Percentiles rank a stretch among this genome's conserved stretches.
Conservation (phyloP, 2,113 vertebrate genomes). For the Hystrix brachyura region DNA sequence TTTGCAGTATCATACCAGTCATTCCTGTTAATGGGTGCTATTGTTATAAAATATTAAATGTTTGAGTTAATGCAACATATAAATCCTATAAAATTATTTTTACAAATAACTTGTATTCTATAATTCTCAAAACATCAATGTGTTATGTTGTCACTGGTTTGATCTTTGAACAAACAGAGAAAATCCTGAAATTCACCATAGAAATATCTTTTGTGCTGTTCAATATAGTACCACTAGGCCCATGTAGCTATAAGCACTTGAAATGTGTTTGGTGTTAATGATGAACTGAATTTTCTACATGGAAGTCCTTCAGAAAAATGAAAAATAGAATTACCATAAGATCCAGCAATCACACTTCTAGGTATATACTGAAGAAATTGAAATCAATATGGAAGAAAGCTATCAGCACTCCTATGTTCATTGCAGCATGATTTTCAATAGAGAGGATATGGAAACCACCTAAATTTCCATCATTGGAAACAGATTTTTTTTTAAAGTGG, state of each 20-base stretch:
- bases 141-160: neutral
- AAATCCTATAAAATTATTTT: neutral
- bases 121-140: conserved; percentile 21
- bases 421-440: neutral
- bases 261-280: neutral
- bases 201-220: neutral
- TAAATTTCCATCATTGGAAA: neutral
- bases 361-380: neutral
- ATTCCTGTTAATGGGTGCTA: neutral
- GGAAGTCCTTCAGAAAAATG: neutral
- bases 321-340: neutral
- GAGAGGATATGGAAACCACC: neutral
- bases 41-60: neutral
- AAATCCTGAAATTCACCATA: neutral
- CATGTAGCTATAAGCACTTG: neutral
- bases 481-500: neutral
- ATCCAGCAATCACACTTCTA: neutral
- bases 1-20: neutral
- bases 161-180: conserved; percentile 6
- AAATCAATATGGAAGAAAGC: neutral
- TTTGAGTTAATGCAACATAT: neutral
- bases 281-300: neutral
- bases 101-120: neutral
- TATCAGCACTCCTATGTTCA: neutral
- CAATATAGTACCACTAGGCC: neutral